Evolutionary conservation across 2,797 vertebrate species (phyloP).

Genomic region (Strix occidentalis): DNA sequence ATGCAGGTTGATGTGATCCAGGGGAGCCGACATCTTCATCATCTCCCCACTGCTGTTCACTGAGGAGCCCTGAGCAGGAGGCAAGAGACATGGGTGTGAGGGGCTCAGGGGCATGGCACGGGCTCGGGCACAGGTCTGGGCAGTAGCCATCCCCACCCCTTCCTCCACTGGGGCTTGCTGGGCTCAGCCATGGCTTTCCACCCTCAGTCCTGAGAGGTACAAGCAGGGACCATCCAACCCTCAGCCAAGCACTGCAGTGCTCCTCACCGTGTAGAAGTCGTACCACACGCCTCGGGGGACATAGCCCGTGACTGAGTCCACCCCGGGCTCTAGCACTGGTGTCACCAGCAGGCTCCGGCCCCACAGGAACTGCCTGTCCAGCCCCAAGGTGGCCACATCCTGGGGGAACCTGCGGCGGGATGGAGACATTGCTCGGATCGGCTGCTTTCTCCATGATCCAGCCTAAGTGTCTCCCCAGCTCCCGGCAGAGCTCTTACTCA

Average conservation of each 20-base stretch:
- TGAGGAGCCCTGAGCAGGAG: slow-evolving; percentile 71
- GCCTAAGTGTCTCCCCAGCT: background rate
- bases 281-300: slow-evolving; percentile 86
- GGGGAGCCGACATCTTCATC: slow-evolving; percentile 78
- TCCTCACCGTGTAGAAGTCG: slow-evolving; percentile 85
- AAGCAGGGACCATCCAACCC: background rate
- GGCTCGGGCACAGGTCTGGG: fast-evolving
- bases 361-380: slow-evolving; percentile 90
- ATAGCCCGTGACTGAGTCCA: slow-evolving; percentile 79
- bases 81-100: fast-evolving
- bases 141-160: background rate
- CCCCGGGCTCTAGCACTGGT: slow-evolving; percentile 81
- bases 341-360: slow-evolving; percentile 86
- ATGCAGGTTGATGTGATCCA: slow-evolving; percentile 88
- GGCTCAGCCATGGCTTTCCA: background rate
- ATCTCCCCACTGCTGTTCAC: slow-evolving; percentile 82
- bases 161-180: background rate
- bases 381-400: slow-evolving; percentile 77
- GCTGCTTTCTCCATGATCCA: fast-evolving
- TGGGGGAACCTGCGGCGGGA: slow-evolving; percentile 76
- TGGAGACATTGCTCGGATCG: fast-evolving
- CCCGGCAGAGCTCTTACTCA: slow-evolving; percentile 74
- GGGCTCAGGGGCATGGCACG: fast-evolving
- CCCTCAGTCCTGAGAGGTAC: fast-evolving
- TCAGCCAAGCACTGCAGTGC: fast-evolving